A percentile compares a stretch with the other conserved stretches of the same genome.
Evolutionary conservation across 2,888 invertebrate species (phyloP).

Genomic region (Eugnorisma glareosa): DNA sequence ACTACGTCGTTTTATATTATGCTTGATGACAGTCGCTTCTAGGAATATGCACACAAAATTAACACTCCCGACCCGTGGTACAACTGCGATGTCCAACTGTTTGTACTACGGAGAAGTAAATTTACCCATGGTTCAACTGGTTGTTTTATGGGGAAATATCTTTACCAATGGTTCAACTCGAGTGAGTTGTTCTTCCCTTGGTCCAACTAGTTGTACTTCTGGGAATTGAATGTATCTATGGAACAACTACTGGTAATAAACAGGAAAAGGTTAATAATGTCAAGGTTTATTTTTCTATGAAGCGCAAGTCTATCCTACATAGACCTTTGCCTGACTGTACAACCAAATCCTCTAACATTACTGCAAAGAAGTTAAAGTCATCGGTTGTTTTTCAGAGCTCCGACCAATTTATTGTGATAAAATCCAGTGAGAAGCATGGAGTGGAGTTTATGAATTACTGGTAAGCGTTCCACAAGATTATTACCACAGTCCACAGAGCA

Average conservation of each 20-base stretch:
- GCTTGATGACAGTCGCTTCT: neutral
- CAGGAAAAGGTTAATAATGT: too few species aligned
- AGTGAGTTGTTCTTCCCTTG: too few species aligned
- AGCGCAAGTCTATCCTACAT: neutral
- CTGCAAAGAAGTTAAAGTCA: neutral
- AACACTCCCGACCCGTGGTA: too few species aligned
- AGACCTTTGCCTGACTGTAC: neutral
- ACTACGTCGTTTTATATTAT: too few species aligned
- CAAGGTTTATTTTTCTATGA: neutral
- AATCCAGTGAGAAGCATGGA: neutral
- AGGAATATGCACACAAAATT: neutral
- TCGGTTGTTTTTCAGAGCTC: neutral
- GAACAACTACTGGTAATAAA: too few species aligned
- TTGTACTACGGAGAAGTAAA: too few species aligned
- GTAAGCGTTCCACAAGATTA: conserved; percentile 10
- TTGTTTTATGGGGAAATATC: too few species aligned
- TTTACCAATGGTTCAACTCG: too few species aligned
- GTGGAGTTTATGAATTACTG: accelerated
- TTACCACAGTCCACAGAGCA: neutral
- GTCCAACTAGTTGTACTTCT: too few species aligned
- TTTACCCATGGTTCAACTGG: too few species aligned
- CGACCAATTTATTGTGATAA: neutral
- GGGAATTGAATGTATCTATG: too few species aligned
- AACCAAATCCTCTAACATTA: neutral
- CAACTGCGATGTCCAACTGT: too few species aligned